A percentile compares a stretch with the other conserved stretches of the same genome.
Evolutionary conservation across 1,140 invertebrate genomes (phyloP).

Genomic region (Brachionus calyciflorus): DNA sequence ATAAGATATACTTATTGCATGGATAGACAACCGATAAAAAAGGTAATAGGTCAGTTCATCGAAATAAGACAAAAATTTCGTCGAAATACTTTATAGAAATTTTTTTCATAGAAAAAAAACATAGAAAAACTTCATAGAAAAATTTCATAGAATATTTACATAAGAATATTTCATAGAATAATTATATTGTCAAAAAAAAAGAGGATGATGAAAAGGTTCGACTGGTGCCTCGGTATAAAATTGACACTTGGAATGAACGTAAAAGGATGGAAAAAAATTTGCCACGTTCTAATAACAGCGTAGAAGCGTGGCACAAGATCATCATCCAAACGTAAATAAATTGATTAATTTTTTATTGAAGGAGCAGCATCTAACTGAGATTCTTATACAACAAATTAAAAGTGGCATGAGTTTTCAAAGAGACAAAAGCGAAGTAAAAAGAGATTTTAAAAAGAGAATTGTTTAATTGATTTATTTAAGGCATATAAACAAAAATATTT

Average conservation of each 20-base stretch:
- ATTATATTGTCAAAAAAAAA: background rate
- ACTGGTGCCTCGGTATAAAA: background rate
- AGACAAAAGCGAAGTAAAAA: background rate
- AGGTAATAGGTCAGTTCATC: too few relatives aligned
- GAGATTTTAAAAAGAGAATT: too few relatives aligned
- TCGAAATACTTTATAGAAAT: too few relatives aligned
- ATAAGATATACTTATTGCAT: too few relatives aligned
- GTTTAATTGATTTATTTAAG: too few relatives aligned
- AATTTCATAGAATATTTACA: too few relatives aligned
- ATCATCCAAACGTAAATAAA: background rate
- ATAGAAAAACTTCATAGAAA: too few relatives aligned
- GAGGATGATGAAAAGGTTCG: background rate
- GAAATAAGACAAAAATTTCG: too few relatives aligned
- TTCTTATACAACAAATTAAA: background rate
- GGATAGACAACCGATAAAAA: too few relatives aligned
- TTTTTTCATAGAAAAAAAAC: too few relatives aligned
- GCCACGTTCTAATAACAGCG: background rate
- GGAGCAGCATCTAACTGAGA: background rate
- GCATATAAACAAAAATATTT: too few relatives aligned
- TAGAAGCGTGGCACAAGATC: slow-evolving; percentile 15
- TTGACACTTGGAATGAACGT: background rate
- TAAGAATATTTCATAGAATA: too few relatives aligned
- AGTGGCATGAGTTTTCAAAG: background rate
- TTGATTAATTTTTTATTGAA: background rate
- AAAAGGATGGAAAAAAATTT: background rate